Evolutionary conservation across 2,113 vertebrate species (phyloP), one percentile per base, ranked within the genome.

Genomic region (Sphaerodactylus townsendi): DNA sequence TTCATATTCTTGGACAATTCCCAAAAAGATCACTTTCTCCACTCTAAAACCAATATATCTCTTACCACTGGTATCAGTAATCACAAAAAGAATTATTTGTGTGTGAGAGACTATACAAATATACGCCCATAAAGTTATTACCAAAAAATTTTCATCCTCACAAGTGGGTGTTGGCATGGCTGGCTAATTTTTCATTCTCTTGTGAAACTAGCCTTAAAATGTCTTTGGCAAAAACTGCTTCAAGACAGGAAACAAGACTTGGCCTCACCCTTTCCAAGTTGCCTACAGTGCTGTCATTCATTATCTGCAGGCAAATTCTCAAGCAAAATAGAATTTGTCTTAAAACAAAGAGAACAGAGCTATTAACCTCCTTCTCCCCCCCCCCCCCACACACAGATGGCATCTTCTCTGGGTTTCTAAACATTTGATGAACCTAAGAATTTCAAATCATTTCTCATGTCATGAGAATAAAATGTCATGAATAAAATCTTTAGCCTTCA

Each of bases 331-430:
- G 72, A 77, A 85, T 65, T 0, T 0, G 35, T 30, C 41, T 73
- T 25, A 50, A 85, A 59, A 4, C 72, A 37, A 75, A 74, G 90
- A 93, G 87, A 81, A 84, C 82, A 72, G 82, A 83, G 85, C 66
- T 71, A 4, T 33, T n/a, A n/a, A n/a, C n/a, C n/a, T n/a, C n/a
- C n/a, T n/a, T n/a, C n/a, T n/a, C n/a, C n/a, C n/a, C n/a, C n/a
- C n/a, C n/a, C n/a, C n/a, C n/a, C n/a, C n/a, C n/a, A n/a, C n/a
- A n/a, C 50, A 19, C 6, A 50, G n/a, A 44, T 37, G 11, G 33
- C 79, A 39, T 59, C 56, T 23, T 59, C 56, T 25, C 56, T 59
- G 56, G 56, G 23, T 59, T 5, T 59, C 19, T 59, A 23, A 59
- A 59, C 15, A 59, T 59, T 59, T 59, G 56, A 59, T 59, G 56